Percentiles rank a stretch among this genome's conserved stretches.
phyloP scores from a whole-genome alignment of 2,113 vertebrate genomes.

The Nymphicus hollandicus region DNA sequence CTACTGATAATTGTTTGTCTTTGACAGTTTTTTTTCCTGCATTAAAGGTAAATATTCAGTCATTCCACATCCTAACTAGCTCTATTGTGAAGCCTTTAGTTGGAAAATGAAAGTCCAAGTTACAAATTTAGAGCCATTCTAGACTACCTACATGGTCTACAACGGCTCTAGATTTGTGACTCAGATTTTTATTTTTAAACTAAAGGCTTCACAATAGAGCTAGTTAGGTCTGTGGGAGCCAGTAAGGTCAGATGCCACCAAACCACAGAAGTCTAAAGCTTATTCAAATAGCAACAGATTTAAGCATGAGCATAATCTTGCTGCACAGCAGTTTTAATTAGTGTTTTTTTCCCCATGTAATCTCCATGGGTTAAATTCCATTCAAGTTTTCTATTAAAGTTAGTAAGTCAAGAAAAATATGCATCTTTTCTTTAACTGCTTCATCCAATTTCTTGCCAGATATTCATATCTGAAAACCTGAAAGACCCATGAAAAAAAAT shows the following conservation, averaged over 20 bases:
- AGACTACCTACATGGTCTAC: neutral
- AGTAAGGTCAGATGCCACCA: neutral
- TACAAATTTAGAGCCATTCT: neutral
- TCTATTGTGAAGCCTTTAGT: neutral
- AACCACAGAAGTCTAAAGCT: neutral
- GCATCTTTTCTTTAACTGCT: neutral
- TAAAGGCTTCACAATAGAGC: neutral
- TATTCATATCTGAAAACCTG: conserved; percentile 15
- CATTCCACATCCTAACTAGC: neutral
- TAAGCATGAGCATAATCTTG: neutral
- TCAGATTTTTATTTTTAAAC: neutral
- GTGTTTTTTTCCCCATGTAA: neutral
- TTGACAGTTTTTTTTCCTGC: neutral
- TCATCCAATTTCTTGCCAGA: neutral
- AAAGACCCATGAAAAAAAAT: conserved; percentile 18
- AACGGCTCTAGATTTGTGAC: neutral
- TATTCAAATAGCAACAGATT: neutral
- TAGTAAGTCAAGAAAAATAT: neutral
- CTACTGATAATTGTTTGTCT: neutral
- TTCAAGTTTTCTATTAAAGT: neutral
- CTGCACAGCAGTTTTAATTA: neutral
- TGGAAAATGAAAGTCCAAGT: neutral
- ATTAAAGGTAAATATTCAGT: neutral
- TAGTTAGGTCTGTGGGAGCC: neutral
- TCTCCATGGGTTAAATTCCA: neutral